phyloP scores from a whole-genome alignment of 2,797 vertebrate species.

The Avahi laniger region DNA sequence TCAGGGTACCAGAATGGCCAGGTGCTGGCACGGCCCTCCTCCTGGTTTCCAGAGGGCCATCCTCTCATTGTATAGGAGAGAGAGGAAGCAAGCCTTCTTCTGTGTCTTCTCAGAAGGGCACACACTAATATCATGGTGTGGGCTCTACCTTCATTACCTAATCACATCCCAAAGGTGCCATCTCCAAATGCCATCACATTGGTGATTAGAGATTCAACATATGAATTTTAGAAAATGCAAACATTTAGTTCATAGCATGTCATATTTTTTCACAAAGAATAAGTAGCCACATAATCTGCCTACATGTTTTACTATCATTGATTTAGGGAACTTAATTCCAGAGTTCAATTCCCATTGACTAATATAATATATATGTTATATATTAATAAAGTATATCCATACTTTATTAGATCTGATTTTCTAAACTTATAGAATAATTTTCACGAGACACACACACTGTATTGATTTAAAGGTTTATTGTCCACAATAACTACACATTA shows the following conservation, averaged over 20 bases:
- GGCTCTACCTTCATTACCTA: background rate
- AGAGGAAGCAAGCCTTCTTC: rapidly evolving
- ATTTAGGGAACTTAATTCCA: background rate
- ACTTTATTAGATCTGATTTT: background rate
- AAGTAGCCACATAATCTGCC: background rate
- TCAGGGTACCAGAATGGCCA: background rate
- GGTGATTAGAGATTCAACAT: background rate
- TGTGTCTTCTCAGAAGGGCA: background rate
- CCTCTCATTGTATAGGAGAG: no score
- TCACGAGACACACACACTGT: background rate
- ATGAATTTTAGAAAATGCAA: background rate
- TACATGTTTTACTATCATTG: background rate
- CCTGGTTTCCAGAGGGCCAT: background rate
- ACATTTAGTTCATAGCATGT: background rate
- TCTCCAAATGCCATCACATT: background rate
- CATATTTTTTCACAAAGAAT: background rate
- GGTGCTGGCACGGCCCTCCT: background rate
- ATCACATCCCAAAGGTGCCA: background rate
- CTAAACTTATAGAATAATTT: background rate
- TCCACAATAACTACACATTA: background rate
- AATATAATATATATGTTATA: background rate
- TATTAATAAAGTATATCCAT: background rate
- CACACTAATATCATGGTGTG: background rate
- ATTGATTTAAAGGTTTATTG: background rate
- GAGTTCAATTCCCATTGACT: background rate